A percentile compares a stretch with the other conserved stretches of the same genome.
These are phyloP conservation scores for Melanotaenia maccullochi DNA, from an alignment of 2,797 vertebrate species.

Conservation along the genomic window DNA sequence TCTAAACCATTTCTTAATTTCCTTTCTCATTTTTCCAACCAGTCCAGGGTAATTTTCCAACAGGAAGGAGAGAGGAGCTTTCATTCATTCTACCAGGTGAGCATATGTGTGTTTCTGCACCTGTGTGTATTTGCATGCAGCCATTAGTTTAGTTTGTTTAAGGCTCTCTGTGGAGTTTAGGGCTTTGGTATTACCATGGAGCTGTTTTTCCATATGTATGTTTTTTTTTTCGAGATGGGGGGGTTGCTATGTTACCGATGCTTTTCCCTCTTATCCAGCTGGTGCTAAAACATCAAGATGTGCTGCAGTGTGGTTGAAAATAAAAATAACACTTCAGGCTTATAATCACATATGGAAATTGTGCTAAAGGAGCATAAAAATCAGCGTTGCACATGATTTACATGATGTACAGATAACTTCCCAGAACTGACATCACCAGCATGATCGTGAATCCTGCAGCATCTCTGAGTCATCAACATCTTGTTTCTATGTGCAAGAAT, in stretches of 20 bases:
- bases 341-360: not conserved
- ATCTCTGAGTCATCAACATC: constrained; percentile 21
- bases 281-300: too few relatives aligned
- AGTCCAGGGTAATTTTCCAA: constrained; percentile 97
- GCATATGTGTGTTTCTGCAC: constrained; percentile 16
- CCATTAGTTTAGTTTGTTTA: not conserved
- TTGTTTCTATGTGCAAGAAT: constrained; percentile 29
- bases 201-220: not conserved
- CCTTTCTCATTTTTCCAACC: constrained; percentile 8
- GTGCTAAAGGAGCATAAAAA: not conserved
- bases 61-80: constrained; percentile 96
- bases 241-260: not conserved
- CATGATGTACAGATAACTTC: constrained; percentile 4
- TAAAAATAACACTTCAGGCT: not conserved
- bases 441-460: constrained; percentile 8
- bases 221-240: not conserved
- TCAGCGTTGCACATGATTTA: not conserved
- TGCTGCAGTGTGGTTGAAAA: not conserved
- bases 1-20: not conserved
- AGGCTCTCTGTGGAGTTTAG: not conserved
- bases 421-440: not conserved
- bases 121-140: not conserved
- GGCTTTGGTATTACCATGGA: not conserved
- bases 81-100: constrained; percentile 98
- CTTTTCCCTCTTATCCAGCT: not conserved